Evolutionary conservation across 2,797 vertebrate species (phyloP).

Genomic region (Chloroceryle amazona): DNA sequence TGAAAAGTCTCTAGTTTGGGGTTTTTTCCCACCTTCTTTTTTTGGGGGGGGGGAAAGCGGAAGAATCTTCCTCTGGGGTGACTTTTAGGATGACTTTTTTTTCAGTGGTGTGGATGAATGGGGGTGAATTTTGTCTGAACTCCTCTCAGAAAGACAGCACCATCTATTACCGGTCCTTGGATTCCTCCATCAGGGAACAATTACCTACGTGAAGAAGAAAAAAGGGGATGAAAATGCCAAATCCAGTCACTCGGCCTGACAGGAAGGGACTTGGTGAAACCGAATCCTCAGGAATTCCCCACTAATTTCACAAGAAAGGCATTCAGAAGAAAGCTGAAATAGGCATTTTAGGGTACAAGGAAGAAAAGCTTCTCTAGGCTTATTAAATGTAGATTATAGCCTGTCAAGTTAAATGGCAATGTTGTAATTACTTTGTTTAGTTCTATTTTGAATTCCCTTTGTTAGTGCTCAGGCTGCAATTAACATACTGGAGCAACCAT

Average conservation of each 20-base stretch:
- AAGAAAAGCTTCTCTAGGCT: constrained; percentile 7
- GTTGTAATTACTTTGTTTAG: constrained; percentile 68
- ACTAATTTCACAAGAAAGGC: background rate
- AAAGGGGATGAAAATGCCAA: background rate
- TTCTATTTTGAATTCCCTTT: constrained; percentile 67
- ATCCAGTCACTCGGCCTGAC: background rate
- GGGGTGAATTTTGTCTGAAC: background rate
- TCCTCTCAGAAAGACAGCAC: background rate
- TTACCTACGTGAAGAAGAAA: background rate
- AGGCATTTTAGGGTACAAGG: constrained; percentile 33
- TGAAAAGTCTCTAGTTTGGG: background rate
- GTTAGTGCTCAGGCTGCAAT: constrained; percentile 37
- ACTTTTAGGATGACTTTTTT: background rate
- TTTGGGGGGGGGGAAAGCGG: background rate
- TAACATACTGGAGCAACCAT: constrained; percentile 53
- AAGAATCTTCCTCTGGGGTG: background rate
- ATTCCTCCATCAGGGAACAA: background rate
- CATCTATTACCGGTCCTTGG: background rate
- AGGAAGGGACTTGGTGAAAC: background rate
- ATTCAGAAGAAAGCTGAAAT: background rate
- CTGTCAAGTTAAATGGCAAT: constrained; percentile 47
- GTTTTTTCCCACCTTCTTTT: background rate
- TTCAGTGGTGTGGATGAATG: background rate
- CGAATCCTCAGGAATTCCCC: background rate
- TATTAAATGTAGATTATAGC: constrained; percentile 66